A percentile compares a stretch with the other conserved stretches of the same genome.
phyloP scores from a whole-genome alignment of 2,797 vertebrate genomes.

The Petrocephalus schoutedeni region DNA sequence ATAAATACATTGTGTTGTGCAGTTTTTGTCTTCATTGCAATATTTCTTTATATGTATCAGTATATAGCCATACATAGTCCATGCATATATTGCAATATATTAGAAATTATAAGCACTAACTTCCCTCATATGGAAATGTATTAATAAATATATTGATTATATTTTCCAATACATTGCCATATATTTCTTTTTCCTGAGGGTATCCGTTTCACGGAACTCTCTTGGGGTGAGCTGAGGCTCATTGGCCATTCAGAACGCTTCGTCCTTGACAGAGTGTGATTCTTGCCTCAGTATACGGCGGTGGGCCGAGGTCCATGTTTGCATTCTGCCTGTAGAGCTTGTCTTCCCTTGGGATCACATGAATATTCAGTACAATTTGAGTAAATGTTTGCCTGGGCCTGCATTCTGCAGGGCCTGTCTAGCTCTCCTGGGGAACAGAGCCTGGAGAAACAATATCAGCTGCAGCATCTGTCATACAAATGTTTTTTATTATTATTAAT shows the following conservation, averaged over 20 bases:
- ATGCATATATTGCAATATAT: neutral
- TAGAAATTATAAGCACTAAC: neutral
- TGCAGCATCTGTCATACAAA: neutral
- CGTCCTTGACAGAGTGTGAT: neutral
- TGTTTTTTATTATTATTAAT: neutral
- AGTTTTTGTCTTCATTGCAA: neutral
- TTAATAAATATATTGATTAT: neutral
- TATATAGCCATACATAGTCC: neutral
- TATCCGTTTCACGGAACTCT: neutral
- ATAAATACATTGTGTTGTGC: neutral
- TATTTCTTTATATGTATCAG: neutral
- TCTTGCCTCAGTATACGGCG: conserved; percentile 4
- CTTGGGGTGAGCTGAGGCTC: neutral
- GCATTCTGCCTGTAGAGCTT: neutral
- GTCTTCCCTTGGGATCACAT: neutral
- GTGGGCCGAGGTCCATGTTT: neutral
- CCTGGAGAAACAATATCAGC: neutral
- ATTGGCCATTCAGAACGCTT: neutral
- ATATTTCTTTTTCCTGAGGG: neutral
- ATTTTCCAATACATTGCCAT: neutral
- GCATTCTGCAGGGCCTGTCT: neutral
- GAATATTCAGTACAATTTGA: conserved; percentile 9
- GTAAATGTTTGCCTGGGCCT: neutral
- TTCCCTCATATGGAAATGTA: neutral
- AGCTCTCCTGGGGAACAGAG: neutral